A percentile compares a stretch with the other conserved stretches of the same genome.
phyloP scores from a whole-genome alignment of 2,113 vertebrate species.

The Microtus pennsylvanicus region DNA sequence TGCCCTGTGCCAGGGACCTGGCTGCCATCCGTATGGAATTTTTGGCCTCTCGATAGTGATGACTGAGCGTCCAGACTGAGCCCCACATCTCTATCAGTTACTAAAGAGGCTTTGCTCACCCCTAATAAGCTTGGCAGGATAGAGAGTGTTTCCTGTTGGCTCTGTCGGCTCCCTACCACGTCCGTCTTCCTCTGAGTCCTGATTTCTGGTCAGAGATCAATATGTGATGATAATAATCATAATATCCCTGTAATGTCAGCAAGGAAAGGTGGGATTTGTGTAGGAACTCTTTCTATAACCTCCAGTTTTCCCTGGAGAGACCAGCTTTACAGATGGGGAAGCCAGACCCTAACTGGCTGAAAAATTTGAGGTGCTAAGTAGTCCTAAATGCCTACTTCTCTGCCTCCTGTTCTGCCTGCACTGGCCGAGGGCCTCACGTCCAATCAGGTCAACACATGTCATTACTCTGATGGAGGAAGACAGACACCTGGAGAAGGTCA shows the following conservation, averaged over 20 bases:
- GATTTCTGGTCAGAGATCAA: not conserved
- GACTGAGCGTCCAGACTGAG: not conserved
- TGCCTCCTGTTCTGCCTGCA: rapidly evolving
- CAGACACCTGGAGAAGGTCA: not conserved
- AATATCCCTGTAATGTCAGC: too few species aligned
- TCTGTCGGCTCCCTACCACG: rapidly evolving
- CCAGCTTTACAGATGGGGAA: not conserved
- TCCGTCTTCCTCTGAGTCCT: not conserved
- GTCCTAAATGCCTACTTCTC: rapidly evolving
- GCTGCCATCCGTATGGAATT: not conserved
- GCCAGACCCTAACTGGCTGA: not conserved
- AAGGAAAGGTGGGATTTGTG: not conserved
- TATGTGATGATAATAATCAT: not conserved
- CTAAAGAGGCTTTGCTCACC: conserved; percentile 17
- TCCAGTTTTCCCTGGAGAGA: not conserved
- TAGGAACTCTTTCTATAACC: not conserved
- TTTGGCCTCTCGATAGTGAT: not conserved
- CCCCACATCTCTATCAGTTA: not conserved
- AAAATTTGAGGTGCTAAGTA: rapidly evolving
- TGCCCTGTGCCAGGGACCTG: not conserved
- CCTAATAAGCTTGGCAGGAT: not conserved
- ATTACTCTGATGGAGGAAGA: not conserved
- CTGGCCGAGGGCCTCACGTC: too few species aligned
- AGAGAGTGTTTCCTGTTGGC: not conserved
- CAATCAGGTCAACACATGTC: too few species aligned